These are phyloP conservation scores for Eristalis intricaria DNA, from an alignment of 2,888 invertebrate species.

Conservation along the genomic window DNA sequence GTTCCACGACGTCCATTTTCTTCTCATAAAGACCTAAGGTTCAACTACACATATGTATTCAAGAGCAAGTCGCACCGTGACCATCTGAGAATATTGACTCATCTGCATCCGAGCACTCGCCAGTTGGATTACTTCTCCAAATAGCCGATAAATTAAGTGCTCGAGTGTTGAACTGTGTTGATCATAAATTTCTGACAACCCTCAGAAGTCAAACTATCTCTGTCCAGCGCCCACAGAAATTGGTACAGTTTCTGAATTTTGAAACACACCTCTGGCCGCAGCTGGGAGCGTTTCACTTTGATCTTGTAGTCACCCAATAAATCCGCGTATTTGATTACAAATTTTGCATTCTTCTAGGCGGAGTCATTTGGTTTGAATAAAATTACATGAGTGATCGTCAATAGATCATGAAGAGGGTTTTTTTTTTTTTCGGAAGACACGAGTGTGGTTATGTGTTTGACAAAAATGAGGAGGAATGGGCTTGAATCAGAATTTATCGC, in stretches of 20 bases:
- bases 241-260: background rate
- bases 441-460: no score
- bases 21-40: no score
- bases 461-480: no score
- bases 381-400: background rate
- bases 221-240: background rate
- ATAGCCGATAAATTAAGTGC: background rate
- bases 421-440: no score
- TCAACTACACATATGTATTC: no score
- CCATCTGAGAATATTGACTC: background rate
- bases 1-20: no score
- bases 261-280: background rate
- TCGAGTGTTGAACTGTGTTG: background rate
- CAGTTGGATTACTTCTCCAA: background rate
- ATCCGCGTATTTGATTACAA: background rate
- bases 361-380: background rate
- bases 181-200: background rate
- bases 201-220: background rate
- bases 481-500: no score
- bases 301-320: background rate
- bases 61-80: background rate
- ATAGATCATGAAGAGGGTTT: background rate
- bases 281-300: background rate
- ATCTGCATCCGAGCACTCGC: background rate
- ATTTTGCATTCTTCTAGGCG: background rate